Conservation (phyloP, 2,113 vertebrate genomes). For the Pseudopipra pipra region DNA sequence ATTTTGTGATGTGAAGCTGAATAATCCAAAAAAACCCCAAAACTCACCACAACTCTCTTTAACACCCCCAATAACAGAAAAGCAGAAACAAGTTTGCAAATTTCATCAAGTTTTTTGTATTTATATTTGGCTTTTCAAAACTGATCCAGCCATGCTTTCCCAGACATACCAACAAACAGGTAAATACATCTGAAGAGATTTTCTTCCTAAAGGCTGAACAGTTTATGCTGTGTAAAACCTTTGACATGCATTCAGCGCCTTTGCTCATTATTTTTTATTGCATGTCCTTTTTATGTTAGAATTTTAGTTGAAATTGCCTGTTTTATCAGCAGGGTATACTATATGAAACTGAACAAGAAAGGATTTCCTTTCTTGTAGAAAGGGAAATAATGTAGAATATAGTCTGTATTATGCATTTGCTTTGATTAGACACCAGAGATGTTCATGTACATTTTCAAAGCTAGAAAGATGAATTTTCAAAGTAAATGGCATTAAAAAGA, state of each 20-base stretch:
- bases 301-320: not conserved
- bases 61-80: not conserved
- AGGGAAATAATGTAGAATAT: not conserved
- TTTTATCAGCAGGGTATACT: not conserved
- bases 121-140: not conserved
- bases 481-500: not conserved
- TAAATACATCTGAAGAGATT: not conserved
- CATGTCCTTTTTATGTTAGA: not conserved
- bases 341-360: not conserved
- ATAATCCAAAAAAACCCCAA: not conserved
- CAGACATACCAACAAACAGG: not conserved
- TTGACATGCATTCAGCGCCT: not conserved
- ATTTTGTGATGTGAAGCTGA: not conserved
- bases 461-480: not conserved
- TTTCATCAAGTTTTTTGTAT: not conserved
- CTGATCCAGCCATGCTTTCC: not conserved
- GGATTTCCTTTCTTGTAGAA: not conserved
- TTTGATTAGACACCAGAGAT: not conserved
- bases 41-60: not conserved
- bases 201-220: not conserved
- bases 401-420: not conserved
- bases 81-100: not conserved
- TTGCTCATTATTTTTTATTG: not conserved
- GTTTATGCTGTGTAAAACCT: not conserved
- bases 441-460: not conserved